phyloP scores from a whole-genome alignment of 2,797 vertebrate genomes.

The Sarcophilus harrisii region DNA sequence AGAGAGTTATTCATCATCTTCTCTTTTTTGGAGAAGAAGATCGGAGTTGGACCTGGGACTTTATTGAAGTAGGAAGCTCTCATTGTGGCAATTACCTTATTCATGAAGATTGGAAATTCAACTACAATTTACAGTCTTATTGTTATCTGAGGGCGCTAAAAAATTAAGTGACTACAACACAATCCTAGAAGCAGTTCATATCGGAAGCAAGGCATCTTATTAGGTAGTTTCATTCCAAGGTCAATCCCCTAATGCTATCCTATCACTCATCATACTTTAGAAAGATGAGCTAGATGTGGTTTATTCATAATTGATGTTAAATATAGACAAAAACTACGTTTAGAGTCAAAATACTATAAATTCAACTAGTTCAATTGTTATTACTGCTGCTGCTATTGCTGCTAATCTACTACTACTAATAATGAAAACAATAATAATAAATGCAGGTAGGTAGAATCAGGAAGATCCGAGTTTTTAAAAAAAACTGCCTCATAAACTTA shows the following conservation, averaged over 20 bases:
- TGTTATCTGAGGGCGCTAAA: too few species aligned
- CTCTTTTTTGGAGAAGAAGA: background rate
- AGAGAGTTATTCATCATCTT: background rate
- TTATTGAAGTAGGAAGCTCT: background rate
- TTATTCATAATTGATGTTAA: background rate
- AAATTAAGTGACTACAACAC: background rate
- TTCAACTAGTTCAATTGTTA: background rate
- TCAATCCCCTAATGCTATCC: background rate
- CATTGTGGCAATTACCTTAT: background rate
- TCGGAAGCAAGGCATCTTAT: background rate
- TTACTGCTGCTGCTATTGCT: background rate
- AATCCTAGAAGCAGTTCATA: background rate
- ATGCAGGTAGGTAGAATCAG: background rate
- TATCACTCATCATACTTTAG: background rate
- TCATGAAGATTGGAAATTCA: background rate
- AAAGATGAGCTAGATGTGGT: background rate
- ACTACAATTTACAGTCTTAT: background rate
- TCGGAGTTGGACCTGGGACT: background rate
- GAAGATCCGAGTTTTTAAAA: background rate
- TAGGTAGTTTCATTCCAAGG: background rate
- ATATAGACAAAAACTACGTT: conserved; percentile 35
- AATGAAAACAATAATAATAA: background rate
- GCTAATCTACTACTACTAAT: background rate
- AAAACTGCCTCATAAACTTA: background rate
- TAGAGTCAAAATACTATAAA: conserved; percentile 11